Evolutionary conservation across 2,113 vertebrate genomes (phyloP).

Genomic region (Tamias sibiricus): DNA sequence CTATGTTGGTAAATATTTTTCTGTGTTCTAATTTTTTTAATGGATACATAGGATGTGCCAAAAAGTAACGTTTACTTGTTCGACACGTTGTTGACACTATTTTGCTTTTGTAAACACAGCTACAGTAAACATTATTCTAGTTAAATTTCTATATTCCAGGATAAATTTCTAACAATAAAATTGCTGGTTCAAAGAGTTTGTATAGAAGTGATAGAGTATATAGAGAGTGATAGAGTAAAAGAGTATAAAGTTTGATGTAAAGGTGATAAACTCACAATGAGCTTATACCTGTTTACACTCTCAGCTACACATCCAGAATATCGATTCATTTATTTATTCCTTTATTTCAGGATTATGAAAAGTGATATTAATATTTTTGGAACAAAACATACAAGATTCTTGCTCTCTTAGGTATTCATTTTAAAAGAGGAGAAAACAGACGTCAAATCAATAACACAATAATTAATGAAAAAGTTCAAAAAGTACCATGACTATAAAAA

Average conservation of each 20-base stretch:
- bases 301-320: background rate
- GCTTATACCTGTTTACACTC: background rate
- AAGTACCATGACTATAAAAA: conserved; percentile 1
- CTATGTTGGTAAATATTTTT: background rate
- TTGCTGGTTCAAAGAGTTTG: background rate
- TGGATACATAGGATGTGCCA: background rate
- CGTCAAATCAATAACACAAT: background rate
- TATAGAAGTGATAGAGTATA: background rate
- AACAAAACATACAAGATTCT: background rate
- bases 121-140: background rate
- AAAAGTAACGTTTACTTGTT: background rate
- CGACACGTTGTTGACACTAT: background rate
- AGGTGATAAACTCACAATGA: background rate
- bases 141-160: background rate
- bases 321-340: background rate
- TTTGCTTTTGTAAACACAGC: background rate
- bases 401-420: background rate
- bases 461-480: conserved; percentile 11
- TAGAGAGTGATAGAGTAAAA: too few relatives aligned
- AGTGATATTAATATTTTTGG: background rate
- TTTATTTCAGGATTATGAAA: background rate
- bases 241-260: background rate
- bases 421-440: background rate
- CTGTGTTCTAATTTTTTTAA: background rate
- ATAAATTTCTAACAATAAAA: background rate